A percentile compares a stretch with the other conserved stretches of the same genome.
phyloP scores from a whole-genome alignment of 2,888 invertebrate genomes.

The Agonopterix subpropinquella region DNA sequence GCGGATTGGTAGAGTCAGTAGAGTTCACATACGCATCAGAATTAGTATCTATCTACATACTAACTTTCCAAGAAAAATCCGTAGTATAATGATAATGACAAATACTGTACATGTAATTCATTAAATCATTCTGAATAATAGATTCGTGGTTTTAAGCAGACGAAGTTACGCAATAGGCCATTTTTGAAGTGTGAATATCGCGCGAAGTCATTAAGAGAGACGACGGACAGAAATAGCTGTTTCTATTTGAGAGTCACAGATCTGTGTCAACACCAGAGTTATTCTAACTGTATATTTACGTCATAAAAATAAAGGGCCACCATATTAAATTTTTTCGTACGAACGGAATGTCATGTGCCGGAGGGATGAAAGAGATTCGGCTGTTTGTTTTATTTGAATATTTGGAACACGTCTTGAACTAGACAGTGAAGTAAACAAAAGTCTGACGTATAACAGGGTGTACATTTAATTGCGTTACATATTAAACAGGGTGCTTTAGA shows the following conservation, averaged over 20 bases:
- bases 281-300: constrained; percentile 30
- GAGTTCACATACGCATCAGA: no score
- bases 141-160: constrained; percentile 11
- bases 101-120: background rate
- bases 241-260: constrained; percentile 53
- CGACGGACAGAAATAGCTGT: constrained; percentile 54
- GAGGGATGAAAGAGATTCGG: background rate
- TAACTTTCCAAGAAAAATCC: no score
- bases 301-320: background rate
- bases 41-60: no score
- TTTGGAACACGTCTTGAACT: no score
- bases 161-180: constrained; percentile 42
- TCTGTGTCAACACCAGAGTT: constrained; percentile 64
- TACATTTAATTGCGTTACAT: no score
- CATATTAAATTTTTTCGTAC: background rate
- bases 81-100: no score
- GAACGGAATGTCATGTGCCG: background rate
- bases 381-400: background rate
- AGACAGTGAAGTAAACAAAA: no score
- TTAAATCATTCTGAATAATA: constrained; percentile 1
- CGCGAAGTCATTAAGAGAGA: constrained; percentile 56
- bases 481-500: no score
- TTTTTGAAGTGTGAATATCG: constrained; percentile 48
- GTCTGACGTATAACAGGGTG: no score
- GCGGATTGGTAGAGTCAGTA: no score